phyloP scores from a whole-genome alignment of 2,113 vertebrate genomes.

The Myiagra hebetior region DNA sequence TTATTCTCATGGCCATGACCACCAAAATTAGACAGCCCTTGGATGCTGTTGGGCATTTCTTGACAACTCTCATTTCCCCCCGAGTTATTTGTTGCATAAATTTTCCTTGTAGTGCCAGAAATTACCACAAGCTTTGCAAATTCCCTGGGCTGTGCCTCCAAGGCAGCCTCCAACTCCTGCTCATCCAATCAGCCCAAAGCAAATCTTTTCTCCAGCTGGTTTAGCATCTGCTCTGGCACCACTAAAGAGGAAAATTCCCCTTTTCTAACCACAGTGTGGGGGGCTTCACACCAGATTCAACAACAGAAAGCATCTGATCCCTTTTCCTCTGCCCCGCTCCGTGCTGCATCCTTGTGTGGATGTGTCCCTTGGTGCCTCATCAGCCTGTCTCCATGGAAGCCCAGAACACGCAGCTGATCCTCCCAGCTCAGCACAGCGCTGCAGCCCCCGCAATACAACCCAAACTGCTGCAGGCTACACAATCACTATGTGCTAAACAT shows the following conservation, averaged over 20 bases:
- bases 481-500: not conserved
- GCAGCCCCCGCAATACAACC: not conserved
- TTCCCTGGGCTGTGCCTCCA: not conserved
- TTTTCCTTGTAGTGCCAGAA: not conserved
- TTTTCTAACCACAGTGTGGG: not conserved
- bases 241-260: not conserved
- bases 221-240: not conserved
- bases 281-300: not conserved
- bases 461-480: not conserved
- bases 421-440: not conserved
- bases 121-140: not conserved
- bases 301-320: not conserved
- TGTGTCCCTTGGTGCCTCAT: not conserved
- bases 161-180: not conserved
- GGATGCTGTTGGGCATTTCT: not conserved
- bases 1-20: not conserved
- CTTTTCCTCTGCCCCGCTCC: not conserved
- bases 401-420: not conserved
- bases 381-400: not conserved
- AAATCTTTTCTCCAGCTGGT: not conserved
- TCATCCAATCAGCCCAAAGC: not conserved
- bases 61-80: not conserved
- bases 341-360: not conserved
- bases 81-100: not conserved
- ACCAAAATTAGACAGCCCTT: not conserved